A percentile compares a stretch with the other conserved stretches of the same genome.
phyloP scores from a whole-genome alignment of 1,140 invertebrate genomes.

The Trachymyrmex cornetzi region DNA sequence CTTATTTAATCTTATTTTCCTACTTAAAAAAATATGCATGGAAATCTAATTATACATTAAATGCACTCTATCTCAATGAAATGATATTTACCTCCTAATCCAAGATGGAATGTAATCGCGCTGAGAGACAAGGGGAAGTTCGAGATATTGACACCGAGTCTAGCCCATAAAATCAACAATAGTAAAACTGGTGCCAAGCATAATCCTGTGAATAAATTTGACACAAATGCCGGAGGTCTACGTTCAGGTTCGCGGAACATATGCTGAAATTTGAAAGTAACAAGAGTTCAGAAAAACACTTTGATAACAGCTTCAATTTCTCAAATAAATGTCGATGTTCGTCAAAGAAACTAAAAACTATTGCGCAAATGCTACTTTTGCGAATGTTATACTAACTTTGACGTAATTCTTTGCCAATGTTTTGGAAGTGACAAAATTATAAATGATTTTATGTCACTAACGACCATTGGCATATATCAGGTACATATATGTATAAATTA shows the following conservation, averaged over 20 bases:
- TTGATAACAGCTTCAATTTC: not conserved
- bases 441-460: constrained; percentile 78
- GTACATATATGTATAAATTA: too few relatives aligned
- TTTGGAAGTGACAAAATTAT: constrained; percentile 81
- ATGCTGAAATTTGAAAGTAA: constrained; percentile 89
- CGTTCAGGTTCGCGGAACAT: constrained; percentile 97
- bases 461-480: constrained; percentile 80
- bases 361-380: constrained; percentile 29
- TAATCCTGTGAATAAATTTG: constrained; percentile 95
- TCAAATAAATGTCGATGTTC: constrained; percentile 20
- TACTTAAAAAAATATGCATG: too few relatives aligned
- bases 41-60: too few relatives aligned
- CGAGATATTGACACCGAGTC: constrained; percentile 95
- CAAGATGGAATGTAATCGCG: constrained; percentile 95
- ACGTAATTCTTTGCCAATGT: constrained; percentile 82
- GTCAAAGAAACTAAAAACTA: constrained; percentile 45
- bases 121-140: constrained; percentile 93
- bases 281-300: not conserved
- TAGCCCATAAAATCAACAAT: constrained; percentile 95
- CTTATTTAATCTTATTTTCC: too few relatives aligned
- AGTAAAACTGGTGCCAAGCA: constrained; percentile 94
- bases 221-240: constrained; percentile 94
- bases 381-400: constrained; percentile 40
- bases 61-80: too few relatives aligned
- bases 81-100: constrained; percentile 90